Conservation (phyloP, 53 echinoderm and acorn worm genomes). For the Holothuria scabra region DNA sequence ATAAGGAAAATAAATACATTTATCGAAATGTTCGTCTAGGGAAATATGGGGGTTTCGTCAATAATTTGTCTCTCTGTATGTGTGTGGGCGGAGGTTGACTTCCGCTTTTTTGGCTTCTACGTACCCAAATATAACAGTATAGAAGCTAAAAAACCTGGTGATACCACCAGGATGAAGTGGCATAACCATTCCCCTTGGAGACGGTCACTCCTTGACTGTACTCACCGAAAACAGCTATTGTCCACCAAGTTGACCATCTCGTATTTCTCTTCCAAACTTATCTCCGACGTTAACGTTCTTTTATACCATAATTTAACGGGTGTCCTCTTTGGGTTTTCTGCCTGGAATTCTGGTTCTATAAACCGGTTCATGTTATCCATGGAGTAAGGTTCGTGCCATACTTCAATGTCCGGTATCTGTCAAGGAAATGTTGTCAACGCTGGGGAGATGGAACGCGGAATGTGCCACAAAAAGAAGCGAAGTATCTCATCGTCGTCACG, state of each 20-base stretch:
- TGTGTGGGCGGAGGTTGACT: too few species aligned
- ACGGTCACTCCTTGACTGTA: too few species aligned
- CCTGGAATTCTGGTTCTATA: not conserved
- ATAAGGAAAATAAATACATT: too few species aligned
- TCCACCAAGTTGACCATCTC: conserved; percentile 10
- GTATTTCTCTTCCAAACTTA: not conserved
- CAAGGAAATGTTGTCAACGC: not conserved
- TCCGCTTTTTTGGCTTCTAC: too few species aligned
- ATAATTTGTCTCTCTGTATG: too few species aligned
- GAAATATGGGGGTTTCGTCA: too few species aligned
- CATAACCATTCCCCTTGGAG: too few species aligned
- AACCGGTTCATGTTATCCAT: conserved; percentile 19
- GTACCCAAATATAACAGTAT: too few species aligned
- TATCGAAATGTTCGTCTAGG: too few species aligned
- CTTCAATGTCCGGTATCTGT: conserved; percentile 6
- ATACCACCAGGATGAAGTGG: too few species aligned
- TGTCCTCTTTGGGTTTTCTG: conserved; percentile 1
- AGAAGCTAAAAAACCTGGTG: too few species aligned
- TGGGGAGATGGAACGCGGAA: conserved; percentile 12
- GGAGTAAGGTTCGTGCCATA: conserved; percentile 21
- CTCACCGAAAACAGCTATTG: conserved; percentile 14
- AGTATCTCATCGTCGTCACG: not conserved
- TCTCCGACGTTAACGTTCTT: not conserved
- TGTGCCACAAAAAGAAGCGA: conserved; percentile 26
- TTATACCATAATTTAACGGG: not conserved